phyloP scores from a whole-genome alignment of 2,797 vertebrate species.

The Scolopax bukidnonensis region DNA sequence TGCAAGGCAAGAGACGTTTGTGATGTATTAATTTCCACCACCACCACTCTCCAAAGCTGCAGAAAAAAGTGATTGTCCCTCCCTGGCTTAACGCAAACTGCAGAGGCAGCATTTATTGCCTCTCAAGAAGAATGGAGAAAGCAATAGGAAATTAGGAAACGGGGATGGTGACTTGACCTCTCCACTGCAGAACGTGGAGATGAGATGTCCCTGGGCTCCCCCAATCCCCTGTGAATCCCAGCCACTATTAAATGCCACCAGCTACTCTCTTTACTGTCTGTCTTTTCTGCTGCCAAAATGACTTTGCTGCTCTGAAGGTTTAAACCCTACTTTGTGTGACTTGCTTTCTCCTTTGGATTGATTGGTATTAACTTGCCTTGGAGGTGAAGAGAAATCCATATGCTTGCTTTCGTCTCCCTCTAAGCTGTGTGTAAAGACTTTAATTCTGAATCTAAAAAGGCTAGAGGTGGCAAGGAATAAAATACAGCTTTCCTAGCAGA shows the following conservation, averaged over 20 bases:
- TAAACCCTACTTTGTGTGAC: background rate
- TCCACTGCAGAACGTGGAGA: fast-evolving
- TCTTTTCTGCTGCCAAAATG: background rate
- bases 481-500: background rate
- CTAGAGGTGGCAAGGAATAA: background rate
- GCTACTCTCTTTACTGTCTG: background rate
- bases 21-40: background rate
- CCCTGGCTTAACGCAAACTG: background rate
- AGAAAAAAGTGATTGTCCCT: fast-evolving
- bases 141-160: background rate
- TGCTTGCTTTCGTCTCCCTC: background rate
- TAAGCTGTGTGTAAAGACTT: background rate
- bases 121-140: background rate
- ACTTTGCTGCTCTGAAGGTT: background rate
- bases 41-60: background rate
- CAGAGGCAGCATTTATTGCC: background rate
- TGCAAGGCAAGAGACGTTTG: background rate
- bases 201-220: background rate
- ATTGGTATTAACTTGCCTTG: fast-evolving
- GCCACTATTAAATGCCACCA: background rate
- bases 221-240: background rate
- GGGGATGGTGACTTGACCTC: background rate
- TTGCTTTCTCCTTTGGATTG: background rate
- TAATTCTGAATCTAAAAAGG: background rate
- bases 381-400: background rate